Conservation (phyloP, 2,888 invertebrate genomes). For the Mythimna albipuncta region DNA sequence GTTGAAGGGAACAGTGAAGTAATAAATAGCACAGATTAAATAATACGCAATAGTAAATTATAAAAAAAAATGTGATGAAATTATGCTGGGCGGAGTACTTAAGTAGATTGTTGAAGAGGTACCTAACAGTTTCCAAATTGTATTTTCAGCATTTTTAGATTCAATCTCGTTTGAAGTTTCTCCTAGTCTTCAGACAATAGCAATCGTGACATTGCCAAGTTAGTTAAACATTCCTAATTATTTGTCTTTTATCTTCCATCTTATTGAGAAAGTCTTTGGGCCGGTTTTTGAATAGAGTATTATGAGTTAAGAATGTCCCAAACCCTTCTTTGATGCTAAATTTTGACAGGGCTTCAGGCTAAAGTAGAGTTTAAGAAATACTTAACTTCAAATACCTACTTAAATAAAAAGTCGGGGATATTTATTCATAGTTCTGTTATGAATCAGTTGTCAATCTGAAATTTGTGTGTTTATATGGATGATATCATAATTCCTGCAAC, state of each 20-base stretch:
- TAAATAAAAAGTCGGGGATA: too few relatives aligned
- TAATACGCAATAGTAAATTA: background rate
- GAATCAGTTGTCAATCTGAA: background rate
- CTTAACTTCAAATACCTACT: background rate
- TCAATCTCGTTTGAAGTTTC: too few relatives aligned
- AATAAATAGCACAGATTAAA: too few relatives aligned
- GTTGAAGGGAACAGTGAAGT: background rate
- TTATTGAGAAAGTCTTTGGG: background rate
- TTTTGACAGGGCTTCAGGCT: too few relatives aligned
- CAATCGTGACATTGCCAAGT: background rate
- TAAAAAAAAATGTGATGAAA: too few relatives aligned
- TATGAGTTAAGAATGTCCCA: too few relatives aligned
- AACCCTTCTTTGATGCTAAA: too few relatives aligned
- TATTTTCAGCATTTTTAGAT: too few relatives aligned
- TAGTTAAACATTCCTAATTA: conserved; percentile 1
- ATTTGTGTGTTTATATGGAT: background rate
- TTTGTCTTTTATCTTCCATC: conserved; percentile 13
- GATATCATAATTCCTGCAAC: conserved; percentile 6
- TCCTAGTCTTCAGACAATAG: background rate
- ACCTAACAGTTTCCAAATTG: background rate
- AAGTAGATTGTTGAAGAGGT: too few relatives aligned
- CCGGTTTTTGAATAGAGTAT: too few relatives aligned
- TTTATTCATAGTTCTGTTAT: conserved; percentile 4
- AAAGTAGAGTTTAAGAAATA: too few relatives aligned
- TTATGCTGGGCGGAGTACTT: too few relatives aligned